Conservation (phyloP, 2,113 vertebrate genomes). For the Onychorhynchus coronatus region DNA sequence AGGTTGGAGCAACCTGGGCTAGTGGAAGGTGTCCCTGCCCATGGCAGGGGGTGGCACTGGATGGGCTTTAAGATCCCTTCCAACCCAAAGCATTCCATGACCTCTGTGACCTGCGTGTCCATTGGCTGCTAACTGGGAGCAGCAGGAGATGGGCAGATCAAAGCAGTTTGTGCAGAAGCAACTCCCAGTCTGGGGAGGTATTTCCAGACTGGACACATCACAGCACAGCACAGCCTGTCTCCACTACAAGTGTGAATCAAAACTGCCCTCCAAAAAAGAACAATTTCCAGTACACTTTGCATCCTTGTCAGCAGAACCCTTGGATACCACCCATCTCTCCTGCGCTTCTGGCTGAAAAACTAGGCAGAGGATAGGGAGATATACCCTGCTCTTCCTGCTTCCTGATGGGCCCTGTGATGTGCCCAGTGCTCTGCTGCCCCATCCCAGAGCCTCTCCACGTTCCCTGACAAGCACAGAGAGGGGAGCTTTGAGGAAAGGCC, state of each 20-base stretch:
- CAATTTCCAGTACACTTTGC: neutral
- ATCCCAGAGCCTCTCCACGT: neutral
- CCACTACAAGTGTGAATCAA: neutral
- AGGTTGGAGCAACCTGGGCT: neutral
- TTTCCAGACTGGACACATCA: neutral
- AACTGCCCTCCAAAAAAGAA: neutral
- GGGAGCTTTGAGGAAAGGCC: neutral
- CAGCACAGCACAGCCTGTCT: neutral
- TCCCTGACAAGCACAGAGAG: neutral
- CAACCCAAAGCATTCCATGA: neutral
- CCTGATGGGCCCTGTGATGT: neutral
- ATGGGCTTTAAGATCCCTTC: fast-evolving
- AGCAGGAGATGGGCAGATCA: neutral
- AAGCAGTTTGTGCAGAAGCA: neutral
- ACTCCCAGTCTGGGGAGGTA: neutral
- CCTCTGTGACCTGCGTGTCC: neutral
- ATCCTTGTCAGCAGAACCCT: neutral
- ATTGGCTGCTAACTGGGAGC: neutral
- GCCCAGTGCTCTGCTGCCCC: neutral
- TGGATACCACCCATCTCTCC: neutral
- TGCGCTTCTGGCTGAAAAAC: neutral
- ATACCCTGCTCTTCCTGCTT: neutral
- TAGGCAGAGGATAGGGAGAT: neutral
- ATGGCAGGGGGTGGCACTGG: neutral
- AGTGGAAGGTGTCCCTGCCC: neutral